These are phyloP conservation scores for Pollachius pollachius DNA, from an alignment of 2,113 vertebrate genomes.

Conservation along the genomic window DNA sequence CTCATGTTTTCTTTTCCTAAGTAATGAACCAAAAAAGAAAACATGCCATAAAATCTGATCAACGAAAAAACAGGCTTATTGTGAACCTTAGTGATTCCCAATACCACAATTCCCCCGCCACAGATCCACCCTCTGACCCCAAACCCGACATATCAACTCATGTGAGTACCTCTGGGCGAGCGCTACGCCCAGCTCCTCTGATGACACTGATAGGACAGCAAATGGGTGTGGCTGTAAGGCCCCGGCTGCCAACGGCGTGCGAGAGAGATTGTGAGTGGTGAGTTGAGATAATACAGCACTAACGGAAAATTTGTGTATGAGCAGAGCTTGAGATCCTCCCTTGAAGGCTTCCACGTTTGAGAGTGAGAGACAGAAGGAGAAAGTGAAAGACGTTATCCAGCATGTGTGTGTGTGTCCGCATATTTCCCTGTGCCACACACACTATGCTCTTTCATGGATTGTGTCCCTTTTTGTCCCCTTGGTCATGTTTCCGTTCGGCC, in stretches of 20 bases:
- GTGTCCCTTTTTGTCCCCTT: too few species aligned
- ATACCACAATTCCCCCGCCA: too few species aligned
- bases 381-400: background rate
- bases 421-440: background rate
- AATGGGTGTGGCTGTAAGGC: too few species aligned
- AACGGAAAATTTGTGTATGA: slow-evolving; percentile 55
- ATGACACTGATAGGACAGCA: slow-evolving; percentile 38
- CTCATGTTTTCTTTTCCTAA: too few species aligned
- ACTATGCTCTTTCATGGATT: too few species aligned
- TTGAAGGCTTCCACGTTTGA: background rate
- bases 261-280: slow-evolving; percentile 8
- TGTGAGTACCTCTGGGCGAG: slow-evolving; percentile 21
- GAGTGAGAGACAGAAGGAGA: background rate
- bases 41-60: too few species aligned
- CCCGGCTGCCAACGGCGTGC: background rate
- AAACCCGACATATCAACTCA: background rate
- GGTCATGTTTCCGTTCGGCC: too few species aligned
- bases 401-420: slow-evolving; percentile 2
- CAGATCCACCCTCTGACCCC: too few species aligned
- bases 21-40: too few species aligned
- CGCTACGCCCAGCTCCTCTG: slow-evolving; percentile 49
- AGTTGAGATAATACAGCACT: slow-evolving; percentile 39
- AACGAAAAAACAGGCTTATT: too few species aligned
- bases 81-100: too few species aligned
- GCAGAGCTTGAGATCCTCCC: slow-evolving; percentile 57